Evolutionary conservation across 2,113 vertebrate species (phyloP), one percentile per base, ranked within the genome.

Genomic region (Verasper variegatus): DNA sequence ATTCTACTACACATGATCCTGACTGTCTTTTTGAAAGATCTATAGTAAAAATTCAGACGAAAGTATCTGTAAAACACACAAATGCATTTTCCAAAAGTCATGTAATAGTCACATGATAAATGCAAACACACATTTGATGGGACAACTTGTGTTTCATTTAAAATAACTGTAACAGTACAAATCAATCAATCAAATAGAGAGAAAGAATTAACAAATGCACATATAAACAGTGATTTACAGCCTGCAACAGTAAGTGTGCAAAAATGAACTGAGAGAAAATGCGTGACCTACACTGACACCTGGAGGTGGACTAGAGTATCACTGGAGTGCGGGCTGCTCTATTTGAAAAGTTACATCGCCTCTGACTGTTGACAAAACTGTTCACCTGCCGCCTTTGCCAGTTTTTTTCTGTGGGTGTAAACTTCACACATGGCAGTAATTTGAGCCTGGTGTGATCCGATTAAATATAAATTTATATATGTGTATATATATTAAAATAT

Each of bases 261-360:
- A 31, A 31, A 31, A 31, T 31, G 1, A 31, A 31, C 31, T 31
- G 31, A 31, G 31, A 7, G 31, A 31, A 31, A 31, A 6, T 55
- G 47, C 54, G 60, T 52, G 64, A 69, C 20, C 70, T 40, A 81
- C 35, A 78, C 71, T 88, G 92, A 88, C 93, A 88, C 80, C 91
- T 92, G 74, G 84, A 92, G 93, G 88, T 77, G 26, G 56, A 5
- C 23, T 23, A 15, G 52, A n/a, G 2, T 18, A 56, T 1, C 56
- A 0, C 14, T 68, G 6, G 66, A 21, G 17, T 51, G 4, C 47
- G 0, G 47, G 47, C 12, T 10, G 24, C 3, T 40, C n/a, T 4
- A 42, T 21, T 17, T n/a, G 5, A 23, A 66, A 51, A 26, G 10
- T 3, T 21, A 13, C 24, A 59, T 27, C n/a, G 63, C 64, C 31